Evolutionary conservation across 2,888 invertebrate genomes (phyloP).

Genomic region (Priocnemis perturbator): DNA sequence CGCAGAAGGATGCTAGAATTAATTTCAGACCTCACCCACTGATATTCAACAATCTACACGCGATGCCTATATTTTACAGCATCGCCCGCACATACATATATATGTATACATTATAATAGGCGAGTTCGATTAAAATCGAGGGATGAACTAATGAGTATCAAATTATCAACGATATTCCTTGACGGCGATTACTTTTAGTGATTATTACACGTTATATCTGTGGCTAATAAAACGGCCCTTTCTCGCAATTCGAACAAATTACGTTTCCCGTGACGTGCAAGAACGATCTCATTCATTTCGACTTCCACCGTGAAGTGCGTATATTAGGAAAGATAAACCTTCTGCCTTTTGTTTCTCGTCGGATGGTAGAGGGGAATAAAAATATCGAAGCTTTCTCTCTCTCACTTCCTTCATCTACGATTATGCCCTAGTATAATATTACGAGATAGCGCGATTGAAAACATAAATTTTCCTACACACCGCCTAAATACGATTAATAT

Average conservation of each 20-base stretch:
- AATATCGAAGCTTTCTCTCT: too few relatives aligned
- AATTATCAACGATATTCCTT: conserved; percentile 35
- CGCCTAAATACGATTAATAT: conserved; percentile 24
- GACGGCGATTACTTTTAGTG: conserved; percentile 28
- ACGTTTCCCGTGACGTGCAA: neutral
- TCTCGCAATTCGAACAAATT: neutral
- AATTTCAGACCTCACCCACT: too few relatives aligned
- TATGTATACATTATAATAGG: conserved; percentile 16
- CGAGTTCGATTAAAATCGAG: conserved; percentile 16
- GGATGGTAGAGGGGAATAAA: conserved; percentile 20
- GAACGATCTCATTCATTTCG: neutral
- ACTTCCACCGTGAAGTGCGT: too few relatives aligned
- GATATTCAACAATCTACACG: too few relatives aligned
- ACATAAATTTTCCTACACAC: conserved; percentile 17
- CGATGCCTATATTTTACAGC: neutral
- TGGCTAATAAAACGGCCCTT: neutral
- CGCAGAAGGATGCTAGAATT: too few relatives aligned
- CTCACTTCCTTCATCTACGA: conserved; percentile 4
- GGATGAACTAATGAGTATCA: conserved; percentile 45
- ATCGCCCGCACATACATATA: too few relatives aligned
- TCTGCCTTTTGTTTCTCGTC: neutral
- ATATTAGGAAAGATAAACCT: neutral
- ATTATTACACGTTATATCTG: conserved; percentile 22
- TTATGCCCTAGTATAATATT: conserved; percentile 4
- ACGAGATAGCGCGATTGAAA: conserved; percentile 23